A percentile compares a stretch with the other conserved stretches of the same genome.
Evolutionary conservation across 2,888 invertebrate species (phyloP).

Genomic region (Agonopterix alstromeriana): DNA sequence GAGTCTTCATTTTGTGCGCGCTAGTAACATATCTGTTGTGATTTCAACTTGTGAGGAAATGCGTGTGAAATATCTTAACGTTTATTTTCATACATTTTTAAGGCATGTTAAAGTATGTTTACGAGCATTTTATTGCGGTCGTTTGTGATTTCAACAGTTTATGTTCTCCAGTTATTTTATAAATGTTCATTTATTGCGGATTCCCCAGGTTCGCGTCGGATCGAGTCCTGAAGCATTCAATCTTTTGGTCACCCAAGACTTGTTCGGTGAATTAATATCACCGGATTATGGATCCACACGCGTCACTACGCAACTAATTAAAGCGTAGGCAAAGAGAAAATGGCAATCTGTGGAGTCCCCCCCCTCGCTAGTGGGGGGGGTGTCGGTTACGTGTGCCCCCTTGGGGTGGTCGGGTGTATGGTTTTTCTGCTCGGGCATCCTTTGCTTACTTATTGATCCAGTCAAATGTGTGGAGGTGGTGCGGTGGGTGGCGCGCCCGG

Average conservation of each 20-base stretch:
- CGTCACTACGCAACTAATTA: constrained; percentile 77
- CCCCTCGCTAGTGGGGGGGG: constrained; percentile 76
- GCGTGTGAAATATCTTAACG: no score
- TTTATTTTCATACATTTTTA: background rate
- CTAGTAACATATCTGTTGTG: no score
- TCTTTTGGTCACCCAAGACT: constrained; percentile 8
- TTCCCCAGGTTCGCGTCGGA: background rate
- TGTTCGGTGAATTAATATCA: constrained; percentile 56
- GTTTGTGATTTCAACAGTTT: constrained; percentile 8
- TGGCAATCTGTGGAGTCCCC: constrained; percentile 76
- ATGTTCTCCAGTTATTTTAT: constrained; percentile 5
- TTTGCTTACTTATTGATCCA: constrained; percentile 79
- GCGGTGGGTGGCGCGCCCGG: constrained; percentile 69
- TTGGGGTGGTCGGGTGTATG: constrained; percentile 76
- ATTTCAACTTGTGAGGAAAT: no score
- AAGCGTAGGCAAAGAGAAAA: constrained; percentile 78
- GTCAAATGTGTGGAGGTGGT: constrained; percentile 78
- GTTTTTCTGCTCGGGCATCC: constrained; percentile 79
- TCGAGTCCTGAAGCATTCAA: background rate
- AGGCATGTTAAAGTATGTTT: constrained; percentile 12
- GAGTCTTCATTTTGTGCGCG: no score
- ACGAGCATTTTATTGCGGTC: constrained; percentile 15
- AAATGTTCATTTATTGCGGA: constrained; percentile 1
- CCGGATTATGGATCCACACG: constrained; percentile 69
- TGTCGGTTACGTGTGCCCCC: constrained; percentile 77